Evolutionary conservation across 2,797 vertebrate species (phyloP), one percentile per base, ranked within the genome.

Genomic region (Micromesistius poutassou): DNA sequence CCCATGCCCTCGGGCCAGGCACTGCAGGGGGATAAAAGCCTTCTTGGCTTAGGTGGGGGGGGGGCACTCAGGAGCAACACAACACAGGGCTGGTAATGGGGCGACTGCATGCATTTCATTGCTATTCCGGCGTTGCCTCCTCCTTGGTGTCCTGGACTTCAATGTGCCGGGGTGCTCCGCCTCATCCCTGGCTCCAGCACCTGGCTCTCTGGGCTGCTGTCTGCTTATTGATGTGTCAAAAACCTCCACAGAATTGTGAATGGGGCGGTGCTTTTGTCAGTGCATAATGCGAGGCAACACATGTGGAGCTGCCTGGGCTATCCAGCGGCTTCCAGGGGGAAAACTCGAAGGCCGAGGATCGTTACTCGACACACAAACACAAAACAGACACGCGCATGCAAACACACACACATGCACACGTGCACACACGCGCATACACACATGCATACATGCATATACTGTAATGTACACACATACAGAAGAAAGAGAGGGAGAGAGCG

Each of bases 81-180:
- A 68, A 68, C 25, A 25, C 62, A n/a, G 55, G 22, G 55, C 33
- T 28, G 12, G 62, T 28, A 68, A 28, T 68, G 8, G 62, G 83
- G 79, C 89, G 85, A 89, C 88, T 88, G 85, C 87, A 89, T 85
- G 75, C 80, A 86, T 93, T 87, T 93, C 88, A 92, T 93, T 92
- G 88, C 87, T 90, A 87, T 88, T 89, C 82, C 76, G 50, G 76
- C 35, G 78, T 76, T 77, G 72, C 78, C 10, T 55, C 40, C 55
- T 72, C 46, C 35, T 12, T 30, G 70, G 31, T 31, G 33, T 46
- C 9, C 31, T 40, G 25, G 28, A 36, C 75, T 75, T 68, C 73
- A 38, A 46, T 71, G 7, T 62, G 76, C 76, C 70, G 73, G 66
- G 74, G 50, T 25, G 31, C 71, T 75, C 75, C 75, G 74, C 78